A percentile compares a stretch with the other conserved stretches of the same genome.
Evolutionary conservation across 37 sponge, comb jelly and placozoan genomes (phyloP).

Genomic region (Agelas oroides): DNA sequence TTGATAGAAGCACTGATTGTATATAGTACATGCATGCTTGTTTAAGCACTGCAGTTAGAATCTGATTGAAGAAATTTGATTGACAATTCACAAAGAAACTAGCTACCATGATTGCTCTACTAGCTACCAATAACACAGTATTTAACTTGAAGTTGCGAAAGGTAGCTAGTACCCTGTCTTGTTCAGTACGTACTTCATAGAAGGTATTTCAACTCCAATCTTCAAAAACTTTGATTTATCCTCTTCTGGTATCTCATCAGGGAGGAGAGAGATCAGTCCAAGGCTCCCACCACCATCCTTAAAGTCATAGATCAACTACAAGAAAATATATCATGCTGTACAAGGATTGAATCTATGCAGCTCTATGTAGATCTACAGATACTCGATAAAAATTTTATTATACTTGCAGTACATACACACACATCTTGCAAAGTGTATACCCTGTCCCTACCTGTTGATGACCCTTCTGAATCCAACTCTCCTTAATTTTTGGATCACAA

Average conservation of each 20-base stretch:
- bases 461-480: slow-evolving; percentile 1
- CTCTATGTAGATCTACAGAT: too few relatives aligned
- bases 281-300: slow-evolving; percentile 54
- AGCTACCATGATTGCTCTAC: too few relatives aligned
- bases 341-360: not conserved
- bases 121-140: not conserved
- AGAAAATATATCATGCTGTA: too few relatives aligned
- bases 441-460: slow-evolving; percentile 50
- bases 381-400: too few relatives aligned
- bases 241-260: slow-evolving; percentile 34
- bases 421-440: too few relatives aligned
- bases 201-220: slow-evolving; percentile 26
- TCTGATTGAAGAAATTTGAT: too few relatives aligned
- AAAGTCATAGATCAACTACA: slow-evolving; percentile 64
- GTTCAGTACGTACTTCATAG: not conserved
- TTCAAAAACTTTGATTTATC: not conserved
- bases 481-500: slow-evolving; percentile 40
- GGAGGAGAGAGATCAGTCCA: slow-evolving; percentile 43
- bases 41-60: too few relatives aligned
- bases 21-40: too few relatives aligned
- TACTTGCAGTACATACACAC: too few relatives aligned
- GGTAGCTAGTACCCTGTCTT: too few relatives aligned
- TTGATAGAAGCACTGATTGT: too few relatives aligned
- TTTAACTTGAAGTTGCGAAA: not conserved
- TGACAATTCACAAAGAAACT: too few relatives aligned